A percentile compares a stretch with the other conserved stretches of the same genome.
These are phyloP conservation scores for Volucella bombylans DNA, from an alignment of 2,888 invertebrate species.

Conservation along the genomic window DNA sequence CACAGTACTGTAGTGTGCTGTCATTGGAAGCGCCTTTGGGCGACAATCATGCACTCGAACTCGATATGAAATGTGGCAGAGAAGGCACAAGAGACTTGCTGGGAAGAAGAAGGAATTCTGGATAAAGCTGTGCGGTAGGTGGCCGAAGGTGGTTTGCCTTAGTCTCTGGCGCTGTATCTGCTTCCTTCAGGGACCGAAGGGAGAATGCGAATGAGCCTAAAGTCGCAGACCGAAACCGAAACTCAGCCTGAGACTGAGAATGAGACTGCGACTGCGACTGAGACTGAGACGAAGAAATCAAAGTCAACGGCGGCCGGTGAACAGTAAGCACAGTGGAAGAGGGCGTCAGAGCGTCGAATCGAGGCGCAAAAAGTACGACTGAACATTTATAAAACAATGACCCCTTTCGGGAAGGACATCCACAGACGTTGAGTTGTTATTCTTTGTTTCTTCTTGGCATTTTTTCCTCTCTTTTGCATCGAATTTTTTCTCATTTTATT, in stretches of 20 bases:
- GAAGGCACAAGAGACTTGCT: slow-evolving; percentile 8
- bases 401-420: slow-evolving; percentile 66
- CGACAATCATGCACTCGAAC: slow-evolving; percentile 58
- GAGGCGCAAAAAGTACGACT: slow-evolving; percentile 17
- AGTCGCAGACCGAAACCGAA: no score
- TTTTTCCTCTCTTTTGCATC: background rate
- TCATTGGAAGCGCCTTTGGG: slow-evolving; percentile 62
- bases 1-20: slow-evolving; percentile 46
- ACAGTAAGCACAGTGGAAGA: slow-evolving; percentile 1
- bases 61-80: background rate
- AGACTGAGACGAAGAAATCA: slow-evolving; percentile 36
- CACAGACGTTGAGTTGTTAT: slow-evolving; percentile 61
- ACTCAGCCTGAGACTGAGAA: no score
- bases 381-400: slow-evolving; percentile 64
- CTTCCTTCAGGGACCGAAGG: slow-evolving; percentile 6
- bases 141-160: slow-evolving; percentile 52
- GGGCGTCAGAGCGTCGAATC: slow-evolving; percentile 28
- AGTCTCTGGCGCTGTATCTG: slow-evolving; percentile 1
- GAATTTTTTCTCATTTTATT: slow-evolving; percentile 2
- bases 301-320: slow-evolving; percentile 32
- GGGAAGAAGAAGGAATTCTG: slow-evolving; percentile 16
- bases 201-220: no score
- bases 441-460: slow-evolving; percentile 42
- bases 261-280: background rate
- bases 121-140: slow-evolving; percentile 54